These are phyloP conservation scores for Atopsyche davidsoni DNA, from an alignment of 1,140 invertebrate genomes.

Conservation along the genomic window DNA sequence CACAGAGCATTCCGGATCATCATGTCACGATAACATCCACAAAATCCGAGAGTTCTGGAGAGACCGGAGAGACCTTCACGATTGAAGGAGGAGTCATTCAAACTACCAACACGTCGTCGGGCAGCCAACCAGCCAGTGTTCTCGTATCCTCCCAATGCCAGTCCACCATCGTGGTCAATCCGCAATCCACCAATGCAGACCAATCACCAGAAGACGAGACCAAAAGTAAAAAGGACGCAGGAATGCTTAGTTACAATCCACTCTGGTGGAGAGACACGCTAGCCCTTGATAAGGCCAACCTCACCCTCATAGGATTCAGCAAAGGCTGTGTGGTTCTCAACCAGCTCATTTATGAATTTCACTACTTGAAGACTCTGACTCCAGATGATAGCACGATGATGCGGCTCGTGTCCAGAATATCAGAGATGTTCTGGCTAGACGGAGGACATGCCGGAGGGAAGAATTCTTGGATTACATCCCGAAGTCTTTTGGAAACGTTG, in stretches of 20 bases:
- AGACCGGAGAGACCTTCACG: conserved; percentile 10
- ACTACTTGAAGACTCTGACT: conserved; percentile 60
- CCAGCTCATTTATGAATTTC: conserved; percentile 81
- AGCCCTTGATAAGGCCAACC: conserved; percentile 41
- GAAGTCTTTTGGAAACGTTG: conserved; percentile 62
- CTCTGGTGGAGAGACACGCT: conserved; percentile 43
- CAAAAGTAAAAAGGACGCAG: conserved; percentile 17
- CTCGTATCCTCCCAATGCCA: conserved; percentile 22
- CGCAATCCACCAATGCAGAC: conserved; percentile 14
- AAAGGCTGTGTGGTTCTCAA: conserved; percentile 90
- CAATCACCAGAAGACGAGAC: conserved; percentile 6
- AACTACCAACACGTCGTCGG: conserved; percentile 3
- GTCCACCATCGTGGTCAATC: conserved; percentile 22
- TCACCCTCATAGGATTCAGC: conserved; percentile 77
- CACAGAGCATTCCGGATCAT: conserved; percentile 10
- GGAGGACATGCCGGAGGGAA: conserved; percentile 77
- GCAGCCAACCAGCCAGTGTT: conserved; percentile 11
- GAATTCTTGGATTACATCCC: conserved; percentile 79
- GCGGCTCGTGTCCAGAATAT: conserved; percentile 55
- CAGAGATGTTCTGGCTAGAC: conserved; percentile 80
- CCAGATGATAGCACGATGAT: conserved; percentile 54
- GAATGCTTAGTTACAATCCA: conserved; percentile 12
- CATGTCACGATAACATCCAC: conserved; percentile 25
- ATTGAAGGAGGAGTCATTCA: conserved; percentile 21
- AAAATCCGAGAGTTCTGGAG: conserved; percentile 1